A percentile compares a stretch with the other conserved stretches of the same genome.
phyloP scores from a whole-genome alignment of 1,140 invertebrate species.

The Ostrea edulis region DNA sequence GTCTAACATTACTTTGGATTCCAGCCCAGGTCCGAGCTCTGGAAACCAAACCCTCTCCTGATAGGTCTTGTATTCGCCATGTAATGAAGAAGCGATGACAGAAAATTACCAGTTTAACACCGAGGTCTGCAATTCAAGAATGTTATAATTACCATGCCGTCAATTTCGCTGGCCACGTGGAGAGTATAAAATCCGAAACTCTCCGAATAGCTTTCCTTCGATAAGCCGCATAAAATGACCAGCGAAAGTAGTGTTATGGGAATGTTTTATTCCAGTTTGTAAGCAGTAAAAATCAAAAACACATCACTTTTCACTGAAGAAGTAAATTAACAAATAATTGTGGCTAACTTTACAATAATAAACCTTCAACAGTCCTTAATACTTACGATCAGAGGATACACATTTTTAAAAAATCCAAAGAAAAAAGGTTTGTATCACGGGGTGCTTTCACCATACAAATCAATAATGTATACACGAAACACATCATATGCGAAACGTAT shows the following conservation, averaged over 20 bases:
- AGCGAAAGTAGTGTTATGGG: not conserved
- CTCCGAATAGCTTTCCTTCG: not conserved
- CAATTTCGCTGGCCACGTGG: conserved; percentile 32
- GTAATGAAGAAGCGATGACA: conserved; percentile 50
- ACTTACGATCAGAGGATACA: no score
- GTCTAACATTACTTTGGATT: conserved; percentile 36
- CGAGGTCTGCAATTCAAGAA: conserved; percentile 23
- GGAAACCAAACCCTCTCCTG: conserved; percentile 16
- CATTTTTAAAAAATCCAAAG: no score
- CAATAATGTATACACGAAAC: no score
- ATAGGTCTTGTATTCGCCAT: conserved; percentile 39
- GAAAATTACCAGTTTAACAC: conserved; percentile 47
- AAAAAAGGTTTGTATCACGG: no score
- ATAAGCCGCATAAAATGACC: conserved; percentile 14
- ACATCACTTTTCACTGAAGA: not conserved
- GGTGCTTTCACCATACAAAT: no score
- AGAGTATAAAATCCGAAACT: conserved; percentile 6
- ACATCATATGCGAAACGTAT: no score
- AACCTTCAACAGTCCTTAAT: no score
- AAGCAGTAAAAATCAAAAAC: not conserved
- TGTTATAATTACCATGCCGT: conserved; percentile 27
- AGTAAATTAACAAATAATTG: no score
- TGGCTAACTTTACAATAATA: no score
- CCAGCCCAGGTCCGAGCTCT: not conserved
- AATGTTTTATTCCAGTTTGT: not conserved